Percentiles rank a stretch among this genome's conserved stretches.
Evolutionary conservation across 2,113 vertebrate species (phyloP).

Genomic region (Phrynosoma blainvillii): DNA sequence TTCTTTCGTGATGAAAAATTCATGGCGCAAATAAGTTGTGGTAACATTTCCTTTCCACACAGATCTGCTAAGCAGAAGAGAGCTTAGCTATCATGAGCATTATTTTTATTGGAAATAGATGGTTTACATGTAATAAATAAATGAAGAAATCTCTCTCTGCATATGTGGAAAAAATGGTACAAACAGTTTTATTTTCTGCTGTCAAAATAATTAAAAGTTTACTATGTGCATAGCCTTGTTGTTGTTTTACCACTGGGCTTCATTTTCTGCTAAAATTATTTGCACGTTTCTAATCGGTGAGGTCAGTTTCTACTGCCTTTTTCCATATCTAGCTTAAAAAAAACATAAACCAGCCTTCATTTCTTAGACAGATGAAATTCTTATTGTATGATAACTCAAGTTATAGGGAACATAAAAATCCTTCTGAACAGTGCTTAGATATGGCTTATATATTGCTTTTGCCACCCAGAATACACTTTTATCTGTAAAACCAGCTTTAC

Average conservation of each 20-base stretch:
- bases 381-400: not conserved
- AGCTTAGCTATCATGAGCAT: too few relatives aligned
- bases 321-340: not conserved
- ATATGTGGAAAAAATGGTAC: not conserved
- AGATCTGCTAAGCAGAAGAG: not conserved
- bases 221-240: not conserved
- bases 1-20: constrained; percentile 17
- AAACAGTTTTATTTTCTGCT: not conserved
- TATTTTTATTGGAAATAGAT: not conserved
- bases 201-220: not conserved
- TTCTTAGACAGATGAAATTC: not conserved
- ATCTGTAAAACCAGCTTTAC: too few relatives aligned
- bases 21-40: not conserved
- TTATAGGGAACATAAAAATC: not conserved
- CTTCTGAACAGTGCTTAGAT: not conserved
- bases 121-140: too few relatives aligned
- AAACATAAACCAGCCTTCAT: not conserved
- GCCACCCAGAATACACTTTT: too few relatives aligned
- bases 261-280: not conserved
- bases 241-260: not conserved
- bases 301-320: not conserved
- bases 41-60: constrained; percentile 3
- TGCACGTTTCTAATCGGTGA: not conserved
- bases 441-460: not conserved
- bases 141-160: not conserved